Conservation (phyloP, 2,888 invertebrate genomes). For the Theodoxus fluviatilis region DNA sequence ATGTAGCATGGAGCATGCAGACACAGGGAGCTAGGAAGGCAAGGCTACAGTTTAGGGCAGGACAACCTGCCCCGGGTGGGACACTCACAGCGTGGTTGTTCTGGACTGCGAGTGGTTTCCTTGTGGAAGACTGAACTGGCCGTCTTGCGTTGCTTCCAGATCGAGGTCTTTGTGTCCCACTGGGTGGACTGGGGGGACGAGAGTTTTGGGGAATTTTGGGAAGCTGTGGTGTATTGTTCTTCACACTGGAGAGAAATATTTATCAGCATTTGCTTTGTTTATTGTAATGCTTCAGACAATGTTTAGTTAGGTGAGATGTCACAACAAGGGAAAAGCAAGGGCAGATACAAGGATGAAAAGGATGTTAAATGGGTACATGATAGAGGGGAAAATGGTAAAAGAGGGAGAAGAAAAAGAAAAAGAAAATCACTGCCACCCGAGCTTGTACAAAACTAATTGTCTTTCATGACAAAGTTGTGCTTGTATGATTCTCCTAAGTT, state of each 20-base stretch:
- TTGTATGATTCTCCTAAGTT: no score
- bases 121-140: slow-evolving; percentile 33
- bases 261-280: no score
- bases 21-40: no score
- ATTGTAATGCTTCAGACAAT: no score
- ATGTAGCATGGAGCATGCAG: no score
- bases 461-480: no score
- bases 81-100: no score
- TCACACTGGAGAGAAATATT: slow-evolving; percentile 40
- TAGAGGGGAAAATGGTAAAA: neutral
- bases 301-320: neutral
- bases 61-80: no score
- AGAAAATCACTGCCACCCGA: no score
- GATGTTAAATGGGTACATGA: neutral
- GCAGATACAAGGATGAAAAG: neutral
- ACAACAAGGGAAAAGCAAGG: neutral
- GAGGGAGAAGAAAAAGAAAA: no score
- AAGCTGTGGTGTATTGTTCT: slow-evolving; percentile 47
- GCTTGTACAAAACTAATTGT: no score
- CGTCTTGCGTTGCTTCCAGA: slow-evolving; percentile 38
- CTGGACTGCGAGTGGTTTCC: slow-evolving; percentile 35
- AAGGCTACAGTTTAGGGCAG: no score
- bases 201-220: slow-evolving; percentile 55
- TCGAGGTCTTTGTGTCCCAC: slow-evolving; percentile 40
- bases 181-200: slow-evolving; percentile 46